These are phyloP conservation scores for Morone chrysops DNA, from an alignment of 2,113 vertebrate species.

Conservation along the genomic window DNA sequence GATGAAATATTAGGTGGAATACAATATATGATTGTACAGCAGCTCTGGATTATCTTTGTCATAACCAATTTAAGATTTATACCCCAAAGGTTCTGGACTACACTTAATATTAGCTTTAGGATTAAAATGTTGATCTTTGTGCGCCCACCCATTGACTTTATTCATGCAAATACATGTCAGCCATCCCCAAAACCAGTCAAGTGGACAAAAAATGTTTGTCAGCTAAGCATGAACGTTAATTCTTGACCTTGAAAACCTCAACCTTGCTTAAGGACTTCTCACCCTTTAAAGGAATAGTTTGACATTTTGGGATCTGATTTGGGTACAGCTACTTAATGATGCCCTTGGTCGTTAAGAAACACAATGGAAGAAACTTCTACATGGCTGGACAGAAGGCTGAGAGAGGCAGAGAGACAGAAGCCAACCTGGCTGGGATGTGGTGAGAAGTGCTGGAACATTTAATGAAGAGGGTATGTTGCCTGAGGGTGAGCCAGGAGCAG, in stretches of 20 bases:
- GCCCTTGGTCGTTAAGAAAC: no score
- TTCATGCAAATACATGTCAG: not conserved
- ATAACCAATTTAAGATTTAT: not conserved
- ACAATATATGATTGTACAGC: not conserved
- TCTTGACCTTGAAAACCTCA: not conserved
- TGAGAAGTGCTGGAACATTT: no score
- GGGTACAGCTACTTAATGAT: no score
- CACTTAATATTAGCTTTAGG: not conserved
- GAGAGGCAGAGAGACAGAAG: no score
- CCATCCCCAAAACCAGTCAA: not conserved
- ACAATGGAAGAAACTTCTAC: no score
- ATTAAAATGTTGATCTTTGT: not conserved
- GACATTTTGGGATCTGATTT: not conserved
- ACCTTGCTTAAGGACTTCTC: not conserved
- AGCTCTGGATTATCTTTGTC: not conserved
- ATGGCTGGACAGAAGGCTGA: no score
- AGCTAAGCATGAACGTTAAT: not conserved
- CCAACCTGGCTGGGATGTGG: no score
- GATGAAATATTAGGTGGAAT: not conserved
- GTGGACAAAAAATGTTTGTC: not conserved
- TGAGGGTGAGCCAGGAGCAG: no score
- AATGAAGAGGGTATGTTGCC: no score
- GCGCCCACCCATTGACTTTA: not conserved
- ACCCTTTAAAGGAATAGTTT: not conserved
- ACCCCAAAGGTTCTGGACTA: not conserved